A percentile compares a stretch with the other conserved stretches of the same genome.
Conservation (phyloP, 1,140 invertebrate genomes). For the Agrypnia vestita region DNA sequence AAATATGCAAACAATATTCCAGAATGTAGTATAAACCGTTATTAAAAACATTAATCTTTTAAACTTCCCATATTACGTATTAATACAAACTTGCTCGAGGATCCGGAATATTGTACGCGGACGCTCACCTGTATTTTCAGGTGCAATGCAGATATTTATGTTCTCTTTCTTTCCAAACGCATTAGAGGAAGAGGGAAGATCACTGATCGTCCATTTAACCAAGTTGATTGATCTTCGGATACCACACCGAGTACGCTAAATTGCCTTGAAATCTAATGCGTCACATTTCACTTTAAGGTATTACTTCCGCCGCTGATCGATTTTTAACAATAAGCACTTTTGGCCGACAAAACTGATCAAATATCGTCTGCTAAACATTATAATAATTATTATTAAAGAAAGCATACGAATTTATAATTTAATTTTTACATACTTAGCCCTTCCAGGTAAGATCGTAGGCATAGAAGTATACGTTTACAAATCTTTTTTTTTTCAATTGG, state of each 20-base stretch:
- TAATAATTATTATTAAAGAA: no score
- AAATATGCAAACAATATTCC: not conserved
- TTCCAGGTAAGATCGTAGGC: no score
- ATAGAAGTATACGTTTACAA: no score
- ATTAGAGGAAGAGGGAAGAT: not conserved
- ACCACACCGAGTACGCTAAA: not conserved
- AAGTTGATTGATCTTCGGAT: not conserved
- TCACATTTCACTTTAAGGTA: no score
- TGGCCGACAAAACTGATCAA: no score
- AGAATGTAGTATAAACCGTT: not conserved
- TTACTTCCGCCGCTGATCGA: no score
- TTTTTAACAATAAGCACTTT: no score
- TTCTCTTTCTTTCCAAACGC: not conserved
- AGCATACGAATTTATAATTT: no score
- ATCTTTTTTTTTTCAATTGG: no score
- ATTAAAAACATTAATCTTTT: constrained; percentile 12
- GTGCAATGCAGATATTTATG: constrained; percentile 27
- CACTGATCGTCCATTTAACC: not conserved
- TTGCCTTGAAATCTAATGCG: no score
- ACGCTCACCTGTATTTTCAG: not conserved
- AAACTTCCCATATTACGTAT: not conserved
- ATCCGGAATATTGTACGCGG: not conserved
- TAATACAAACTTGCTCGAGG: not conserved
- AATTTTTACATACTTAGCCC: no score
- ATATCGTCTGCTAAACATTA: no score